Percentiles rank a stretch among this genome's conserved stretches.
These are phyloP conservation scores for Myotis brandtii DNA, from an alignment of 2,113 vertebrate species.

Conservation along the genomic window DNA sequence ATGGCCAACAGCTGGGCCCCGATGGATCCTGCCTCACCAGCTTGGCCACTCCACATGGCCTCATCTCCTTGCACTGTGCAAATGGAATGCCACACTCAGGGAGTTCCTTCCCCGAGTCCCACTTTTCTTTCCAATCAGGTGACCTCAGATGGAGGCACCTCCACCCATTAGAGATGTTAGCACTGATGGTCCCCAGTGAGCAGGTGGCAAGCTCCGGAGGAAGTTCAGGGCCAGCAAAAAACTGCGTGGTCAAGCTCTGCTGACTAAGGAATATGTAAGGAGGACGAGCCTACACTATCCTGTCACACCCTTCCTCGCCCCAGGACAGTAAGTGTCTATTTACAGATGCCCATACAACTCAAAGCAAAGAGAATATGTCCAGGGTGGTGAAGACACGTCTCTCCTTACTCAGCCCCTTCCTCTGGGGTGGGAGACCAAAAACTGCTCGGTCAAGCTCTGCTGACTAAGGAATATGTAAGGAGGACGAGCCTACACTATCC, in stretches of 20 bases:
- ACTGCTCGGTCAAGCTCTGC: background rate
- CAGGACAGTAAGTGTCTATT: background rate
- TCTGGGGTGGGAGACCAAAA: background rate
- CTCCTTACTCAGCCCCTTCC: background rate
- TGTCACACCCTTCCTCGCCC: background rate
- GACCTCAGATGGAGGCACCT: background rate
- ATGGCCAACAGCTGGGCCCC: background rate
- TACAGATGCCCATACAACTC: background rate
- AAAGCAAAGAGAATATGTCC: background rate
- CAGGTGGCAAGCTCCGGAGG: background rate
- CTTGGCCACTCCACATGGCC: background rate
- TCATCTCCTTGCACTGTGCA: background rate
- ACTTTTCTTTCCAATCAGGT: background rate
- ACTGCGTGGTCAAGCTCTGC: background rate
- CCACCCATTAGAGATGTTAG: background rate
- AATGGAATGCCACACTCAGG: background rate
- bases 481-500: background rate
- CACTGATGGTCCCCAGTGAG: accelerated
- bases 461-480: background rate
- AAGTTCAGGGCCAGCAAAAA: background rate
- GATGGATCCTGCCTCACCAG: background rate
- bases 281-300: background rate
- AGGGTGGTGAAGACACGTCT: no score
- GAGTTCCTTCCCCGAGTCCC: background rate
- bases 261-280: background rate